A percentile compares a stretch with the other conserved stretches of the same genome.
Conservation (phyloP, 2,797 vertebrate species). For the Chloroceryle inda region DNA sequence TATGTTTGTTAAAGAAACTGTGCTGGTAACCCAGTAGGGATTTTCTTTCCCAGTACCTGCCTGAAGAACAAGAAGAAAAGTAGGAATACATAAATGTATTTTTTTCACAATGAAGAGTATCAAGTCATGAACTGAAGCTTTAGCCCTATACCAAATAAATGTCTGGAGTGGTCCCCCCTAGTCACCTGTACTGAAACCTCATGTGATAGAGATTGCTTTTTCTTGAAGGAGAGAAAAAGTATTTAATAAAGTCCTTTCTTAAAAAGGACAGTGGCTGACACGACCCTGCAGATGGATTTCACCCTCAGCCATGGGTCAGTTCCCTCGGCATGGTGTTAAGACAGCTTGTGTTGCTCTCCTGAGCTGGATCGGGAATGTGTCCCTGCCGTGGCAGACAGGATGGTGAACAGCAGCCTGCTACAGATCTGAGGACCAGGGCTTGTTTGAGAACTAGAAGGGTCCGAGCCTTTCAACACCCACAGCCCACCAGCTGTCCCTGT, state of each 20-base stretch:
- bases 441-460: not conserved
- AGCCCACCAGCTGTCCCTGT: not conserved
- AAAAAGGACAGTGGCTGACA: not conserved
- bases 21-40: not conserved
- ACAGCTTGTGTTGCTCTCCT: no score
- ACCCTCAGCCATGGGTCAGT: not conserved
- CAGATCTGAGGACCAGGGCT: not conserved
- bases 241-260: not conserved
- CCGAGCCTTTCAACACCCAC: rapidly evolving
- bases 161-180: rapidly evolving
- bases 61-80: not conserved
- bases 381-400: rapidly evolving
- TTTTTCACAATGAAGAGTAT: not conserved
- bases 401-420: not conserved
- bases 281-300: not conserved
- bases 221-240: not conserved
- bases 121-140: not conserved
- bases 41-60: not conserved
- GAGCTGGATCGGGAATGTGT: not conserved
- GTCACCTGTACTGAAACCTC: not conserved
- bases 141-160: not conserved
- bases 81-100: not conserved
- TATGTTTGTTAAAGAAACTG: not conserved
- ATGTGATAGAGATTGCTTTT: not conserved
- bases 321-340: not conserved